Percentiles rank a stretch among this genome's conserved stretches.
These are phyloP conservation scores for Anseranas semipalmata DNA, from an alignment of 2,113 vertebrate species.

Conservation along the genomic window DNA sequence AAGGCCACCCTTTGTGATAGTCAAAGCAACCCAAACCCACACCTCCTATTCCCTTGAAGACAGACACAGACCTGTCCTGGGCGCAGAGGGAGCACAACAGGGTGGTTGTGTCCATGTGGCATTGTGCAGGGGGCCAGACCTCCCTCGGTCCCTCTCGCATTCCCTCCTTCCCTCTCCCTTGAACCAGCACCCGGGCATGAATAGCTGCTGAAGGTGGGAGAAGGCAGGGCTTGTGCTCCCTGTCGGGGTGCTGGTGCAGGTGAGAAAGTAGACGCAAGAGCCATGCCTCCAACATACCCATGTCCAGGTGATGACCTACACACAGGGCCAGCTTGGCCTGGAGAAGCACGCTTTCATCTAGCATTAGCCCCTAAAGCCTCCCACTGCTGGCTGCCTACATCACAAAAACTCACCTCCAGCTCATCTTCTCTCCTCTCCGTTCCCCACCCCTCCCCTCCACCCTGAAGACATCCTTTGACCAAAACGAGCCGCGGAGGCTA, in stretches of 20 bases:
- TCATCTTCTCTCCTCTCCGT: constrained; percentile 6
- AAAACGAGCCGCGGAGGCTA: constrained; percentile 60
- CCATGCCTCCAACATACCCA: not conserved
- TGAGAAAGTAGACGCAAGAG: not conserved
- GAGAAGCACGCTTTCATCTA: not conserved
- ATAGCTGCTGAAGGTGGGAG: not conserved
- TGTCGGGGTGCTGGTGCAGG: not conserved
- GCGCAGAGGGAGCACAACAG: not conserved
- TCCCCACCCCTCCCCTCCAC: constrained; percentile 25
- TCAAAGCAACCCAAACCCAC: not conserved
- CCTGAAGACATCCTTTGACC: constrained; percentile 68
- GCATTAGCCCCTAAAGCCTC: not conserved
- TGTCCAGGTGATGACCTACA: not conserved
- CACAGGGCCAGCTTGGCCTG: not conserved
- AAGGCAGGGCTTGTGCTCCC: not conserved
- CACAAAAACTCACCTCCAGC: not conserved
- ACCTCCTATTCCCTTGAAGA: not conserved
- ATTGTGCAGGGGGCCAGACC: not conserved
- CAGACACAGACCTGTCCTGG: not conserved
- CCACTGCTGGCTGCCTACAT: not conserved
- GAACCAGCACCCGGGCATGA: not conserved
- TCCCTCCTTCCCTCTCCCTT: not conserved
- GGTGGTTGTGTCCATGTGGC: not conserved
- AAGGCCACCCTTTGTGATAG: not conserved
- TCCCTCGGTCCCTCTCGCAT: accelerated